A percentile compares a stretch with the other conserved stretches of the same genome.
These are phyloP conservation scores for Notoglanidium macrostoma DNA, from an alignment of 2,797 vertebrate genomes.

Conservation along the genomic window DNA sequence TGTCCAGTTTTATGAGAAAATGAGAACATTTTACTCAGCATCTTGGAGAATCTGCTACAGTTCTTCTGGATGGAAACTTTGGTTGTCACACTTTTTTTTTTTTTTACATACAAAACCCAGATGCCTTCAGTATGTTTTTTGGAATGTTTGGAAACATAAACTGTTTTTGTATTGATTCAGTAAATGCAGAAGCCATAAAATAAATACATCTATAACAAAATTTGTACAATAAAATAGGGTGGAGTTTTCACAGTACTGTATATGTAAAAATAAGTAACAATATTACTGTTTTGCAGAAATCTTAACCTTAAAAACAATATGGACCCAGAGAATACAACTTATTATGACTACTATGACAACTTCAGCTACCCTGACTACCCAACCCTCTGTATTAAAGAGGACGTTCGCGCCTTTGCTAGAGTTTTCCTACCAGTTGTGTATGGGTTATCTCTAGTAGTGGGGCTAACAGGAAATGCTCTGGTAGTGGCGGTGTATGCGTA, in stretches of 20 bases:
- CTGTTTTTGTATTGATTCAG: neutral
- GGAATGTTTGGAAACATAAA: neutral
- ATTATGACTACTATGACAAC: constrained; percentile 68
- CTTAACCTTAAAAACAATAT: constrained; percentile 55
- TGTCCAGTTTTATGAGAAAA: no score
- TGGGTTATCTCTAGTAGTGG: constrained; percentile 76
- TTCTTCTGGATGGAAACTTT: no score
- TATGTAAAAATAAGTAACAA: neutral
- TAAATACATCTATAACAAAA: neutral
- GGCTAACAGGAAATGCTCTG: constrained; percentile 83
- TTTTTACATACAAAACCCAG: no score
- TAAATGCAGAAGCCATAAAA: neutral
- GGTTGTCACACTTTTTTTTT: no score
- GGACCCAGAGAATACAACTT: constrained; percentile 61
- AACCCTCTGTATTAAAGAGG: constrained; percentile 81
- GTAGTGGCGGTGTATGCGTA: constrained; percentile 84
- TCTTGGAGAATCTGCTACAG: no score
- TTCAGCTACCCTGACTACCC: constrained; percentile 70
- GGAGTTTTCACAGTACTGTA: neutral
- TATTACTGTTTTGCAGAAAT: constrained; percentile 45
- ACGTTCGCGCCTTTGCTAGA: constrained; percentile 82
- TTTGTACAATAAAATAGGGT: neutral
- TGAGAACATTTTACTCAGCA: no score
- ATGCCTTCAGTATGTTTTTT: no score
- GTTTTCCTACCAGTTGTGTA: constrained; percentile 87